Conservation (phyloP, 2,113 vertebrate genomes). For the Cynopterus brachyotis region DNA sequence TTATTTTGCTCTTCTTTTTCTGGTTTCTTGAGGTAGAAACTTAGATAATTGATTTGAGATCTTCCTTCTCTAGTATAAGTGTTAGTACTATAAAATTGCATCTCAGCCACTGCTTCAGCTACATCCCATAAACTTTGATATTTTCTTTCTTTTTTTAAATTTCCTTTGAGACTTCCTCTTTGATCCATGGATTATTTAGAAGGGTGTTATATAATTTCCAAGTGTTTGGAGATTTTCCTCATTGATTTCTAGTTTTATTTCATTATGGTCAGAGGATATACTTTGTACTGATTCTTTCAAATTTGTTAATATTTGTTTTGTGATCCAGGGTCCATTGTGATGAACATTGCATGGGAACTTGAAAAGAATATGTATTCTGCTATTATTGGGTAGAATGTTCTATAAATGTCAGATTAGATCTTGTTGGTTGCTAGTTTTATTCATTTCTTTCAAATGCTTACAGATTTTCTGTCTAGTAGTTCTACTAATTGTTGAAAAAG, state of each 20-base stretch:
- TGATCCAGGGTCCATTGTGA: background rate
- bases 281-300: background rate
- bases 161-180: background rate
- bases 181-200: background rate
- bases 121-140: background rate
- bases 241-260: background rate
- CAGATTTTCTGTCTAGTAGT: background rate
- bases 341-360: background rate
- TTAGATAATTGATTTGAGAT: background rate
- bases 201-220: background rate
- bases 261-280: background rate
- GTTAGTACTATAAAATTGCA: background rate
- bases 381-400: background rate
- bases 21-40: background rate
- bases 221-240: background rate
- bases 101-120: background rate
- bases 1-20: background rate
- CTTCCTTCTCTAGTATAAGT: background rate
- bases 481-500: background rate
- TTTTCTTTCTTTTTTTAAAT: background rate
- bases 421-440: background rate
- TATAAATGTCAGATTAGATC: background rate
- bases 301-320: background rate
- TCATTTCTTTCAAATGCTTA: background rate
- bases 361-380: background rate